These are phyloP conservation scores for Drosophila heteroneura DNA, from an alignment of 2,888 invertebrate genomes.

Conservation along the genomic window DNA sequence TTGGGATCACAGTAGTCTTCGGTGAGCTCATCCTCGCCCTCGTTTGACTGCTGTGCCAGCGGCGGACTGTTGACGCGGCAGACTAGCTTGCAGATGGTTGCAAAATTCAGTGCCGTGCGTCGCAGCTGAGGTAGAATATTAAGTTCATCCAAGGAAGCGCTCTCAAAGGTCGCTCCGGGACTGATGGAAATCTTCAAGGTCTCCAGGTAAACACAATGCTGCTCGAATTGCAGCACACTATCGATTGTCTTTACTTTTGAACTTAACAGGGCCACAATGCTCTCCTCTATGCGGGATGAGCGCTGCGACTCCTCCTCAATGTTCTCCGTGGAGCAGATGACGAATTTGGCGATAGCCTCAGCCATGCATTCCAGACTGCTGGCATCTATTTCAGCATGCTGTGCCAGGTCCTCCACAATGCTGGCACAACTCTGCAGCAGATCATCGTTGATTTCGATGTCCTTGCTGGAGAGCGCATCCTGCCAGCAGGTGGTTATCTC, in stretches of 20 bases:
- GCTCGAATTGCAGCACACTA: slow-evolving; percentile 49
- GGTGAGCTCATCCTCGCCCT: slow-evolving; percentile 77
- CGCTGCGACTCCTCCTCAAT: slow-evolving; percentile 69
- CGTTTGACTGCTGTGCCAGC: slow-evolving; percentile 24
- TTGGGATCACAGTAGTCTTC: slow-evolving; percentile 83
- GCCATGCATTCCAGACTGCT: slow-evolving; percentile 74
- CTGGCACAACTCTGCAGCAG: slow-evolving; percentile 71
- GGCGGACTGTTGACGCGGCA: slow-evolving; percentile 60
- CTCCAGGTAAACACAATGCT: slow-evolving; percentile 74
- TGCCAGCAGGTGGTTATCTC: slow-evolving; percentile 88
- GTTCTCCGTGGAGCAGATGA: slow-evolving; percentile 82
- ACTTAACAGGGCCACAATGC: slow-evolving; percentile 52
- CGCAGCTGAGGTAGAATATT: slow-evolving; percentile 60
- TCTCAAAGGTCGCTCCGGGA: slow-evolving; percentile 53
- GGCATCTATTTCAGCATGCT: slow-evolving; percentile 33
- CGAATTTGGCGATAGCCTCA: slow-evolving; percentile 78
- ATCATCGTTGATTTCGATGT: slow-evolving; percentile 73
- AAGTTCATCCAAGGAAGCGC: slow-evolving; percentile 42
- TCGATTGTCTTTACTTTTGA: slow-evolving; percentile 43
- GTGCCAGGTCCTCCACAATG: slow-evolving; percentile 67
- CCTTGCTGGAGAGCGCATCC: slow-evolving; percentile 86
- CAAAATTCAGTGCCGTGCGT: slow-evolving; percentile 75
- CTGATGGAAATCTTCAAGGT: slow-evolving; percentile 61
- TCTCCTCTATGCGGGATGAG: slow-evolving; percentile 69
- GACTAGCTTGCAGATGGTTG: slow-evolving; percentile 77